These are phyloP conservation scores for Bombyx mandarina DNA, from an alignment of 1,140 invertebrate species.

Conservation along the genomic window DNA sequence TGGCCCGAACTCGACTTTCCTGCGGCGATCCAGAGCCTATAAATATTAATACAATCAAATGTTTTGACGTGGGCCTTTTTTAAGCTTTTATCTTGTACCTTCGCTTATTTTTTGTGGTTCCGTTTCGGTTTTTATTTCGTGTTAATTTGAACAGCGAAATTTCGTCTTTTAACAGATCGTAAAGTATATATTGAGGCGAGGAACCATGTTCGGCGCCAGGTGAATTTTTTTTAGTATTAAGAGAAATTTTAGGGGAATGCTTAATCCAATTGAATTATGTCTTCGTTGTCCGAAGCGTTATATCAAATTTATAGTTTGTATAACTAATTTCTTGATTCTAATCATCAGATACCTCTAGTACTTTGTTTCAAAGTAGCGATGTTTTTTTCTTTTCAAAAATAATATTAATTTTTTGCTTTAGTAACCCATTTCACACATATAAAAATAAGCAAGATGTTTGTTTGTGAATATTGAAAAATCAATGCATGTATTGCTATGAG, in stretches of 20 bases:
- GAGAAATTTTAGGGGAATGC: constrained; percentile 9
- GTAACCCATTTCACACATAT: too few relatives aligned
- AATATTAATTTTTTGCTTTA: too few relatives aligned
- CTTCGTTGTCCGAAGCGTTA: too few relatives aligned
- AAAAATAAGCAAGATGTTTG: too few relatives aligned
- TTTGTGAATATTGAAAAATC: too few relatives aligned
- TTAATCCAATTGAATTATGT: constrained; percentile 10
- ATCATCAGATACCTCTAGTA: too few relatives aligned
- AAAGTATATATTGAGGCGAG: constrained; percentile 52
- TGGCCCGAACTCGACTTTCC: constrained; percentile 45
- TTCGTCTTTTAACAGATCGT: constrained; percentile 72
- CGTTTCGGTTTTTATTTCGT: constrained; percentile 70
- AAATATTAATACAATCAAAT: constrained; percentile 72
- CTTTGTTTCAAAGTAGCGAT: neutral
- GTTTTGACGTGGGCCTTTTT: constrained; percentile 70
- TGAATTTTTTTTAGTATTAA: constrained; percentile 26
- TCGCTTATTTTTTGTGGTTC: constrained; percentile 61
- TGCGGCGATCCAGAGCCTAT: constrained; percentile 59
- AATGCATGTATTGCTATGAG: too few relatives aligned
- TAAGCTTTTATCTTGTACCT: constrained; percentile 66
- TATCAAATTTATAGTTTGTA: too few relatives aligned
- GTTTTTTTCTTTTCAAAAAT: neutral
- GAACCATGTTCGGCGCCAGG: constrained; percentile 42
- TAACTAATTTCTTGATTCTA: too few relatives aligned
- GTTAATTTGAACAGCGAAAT: constrained; percentile 71